These are phyloP conservation scores for Therioaphis trifolii DNA, from an alignment of 2,888 invertebrate species.

Conservation along the genomic window DNA sequence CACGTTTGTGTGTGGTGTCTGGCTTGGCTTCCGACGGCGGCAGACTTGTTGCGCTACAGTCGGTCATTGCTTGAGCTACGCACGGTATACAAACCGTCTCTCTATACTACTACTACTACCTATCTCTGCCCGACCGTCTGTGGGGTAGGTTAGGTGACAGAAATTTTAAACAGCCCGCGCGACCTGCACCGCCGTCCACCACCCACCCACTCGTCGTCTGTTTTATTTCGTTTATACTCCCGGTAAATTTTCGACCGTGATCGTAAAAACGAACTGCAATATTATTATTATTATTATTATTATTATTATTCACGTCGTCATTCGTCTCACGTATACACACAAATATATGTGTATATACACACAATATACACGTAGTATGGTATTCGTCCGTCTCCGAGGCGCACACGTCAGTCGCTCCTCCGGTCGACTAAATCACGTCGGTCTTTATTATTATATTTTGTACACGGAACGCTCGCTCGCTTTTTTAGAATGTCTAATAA, in stretches of 20 bases:
- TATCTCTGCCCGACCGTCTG: background rate
- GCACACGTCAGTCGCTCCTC: too few species aligned
- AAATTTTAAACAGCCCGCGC: conserved; percentile 42
- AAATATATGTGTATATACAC: too few species aligned
- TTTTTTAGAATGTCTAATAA: too few species aligned
- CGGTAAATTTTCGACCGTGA: background rate
- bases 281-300: too few species aligned
- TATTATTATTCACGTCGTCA: too few species aligned
- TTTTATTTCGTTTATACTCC: background rate
- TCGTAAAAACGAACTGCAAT: too few species aligned
- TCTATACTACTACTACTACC: background rate
- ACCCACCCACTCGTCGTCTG: background rate
- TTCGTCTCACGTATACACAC: too few species aligned
- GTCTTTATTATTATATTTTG: too few species aligned
- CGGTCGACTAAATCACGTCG: too few species aligned
- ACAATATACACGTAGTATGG: too few species aligned
- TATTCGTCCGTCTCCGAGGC: too few species aligned
- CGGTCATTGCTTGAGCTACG: background rate
- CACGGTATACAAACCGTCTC: background rate
- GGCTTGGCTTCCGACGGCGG: background rate
- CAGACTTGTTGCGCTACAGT: conserved; percentile 29
- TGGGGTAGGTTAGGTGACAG: conserved; percentile 49
- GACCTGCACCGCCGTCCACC: background rate
- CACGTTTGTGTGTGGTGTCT: conserved; percentile 34
- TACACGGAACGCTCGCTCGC: too few species aligned